Conservation (phyloP, 2,797 vertebrate species). For the Squalus acanthias region DNA sequence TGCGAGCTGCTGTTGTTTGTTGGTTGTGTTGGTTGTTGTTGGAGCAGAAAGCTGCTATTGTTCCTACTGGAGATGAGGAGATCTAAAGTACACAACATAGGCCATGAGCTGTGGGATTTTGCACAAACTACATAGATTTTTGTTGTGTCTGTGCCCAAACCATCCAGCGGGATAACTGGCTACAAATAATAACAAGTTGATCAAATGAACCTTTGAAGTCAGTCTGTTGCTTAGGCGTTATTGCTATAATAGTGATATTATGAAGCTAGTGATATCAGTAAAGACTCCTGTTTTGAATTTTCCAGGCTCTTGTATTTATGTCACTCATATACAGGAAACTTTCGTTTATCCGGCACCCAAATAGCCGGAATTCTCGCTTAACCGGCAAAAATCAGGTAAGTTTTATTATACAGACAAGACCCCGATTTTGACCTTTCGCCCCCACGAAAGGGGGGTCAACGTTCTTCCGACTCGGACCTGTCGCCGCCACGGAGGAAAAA, state of each 20-base stretch:
- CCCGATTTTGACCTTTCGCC: too few species aligned
- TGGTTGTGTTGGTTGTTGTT: background rate
- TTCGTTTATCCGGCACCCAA: too few species aligned
- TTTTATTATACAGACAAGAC: too few species aligned
- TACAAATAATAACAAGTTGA: background rate
- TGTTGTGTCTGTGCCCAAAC: background rate
- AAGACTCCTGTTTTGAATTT: background rate
- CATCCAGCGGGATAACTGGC: background rate
- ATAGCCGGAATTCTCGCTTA: too few species aligned
- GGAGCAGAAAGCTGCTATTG: background rate
- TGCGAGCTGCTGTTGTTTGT: background rate
- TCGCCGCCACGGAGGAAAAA: too few species aligned
- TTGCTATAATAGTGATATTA: background rate
- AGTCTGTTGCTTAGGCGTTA: background rate
- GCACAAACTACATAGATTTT: background rate
- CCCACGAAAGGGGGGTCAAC: too few species aligned
- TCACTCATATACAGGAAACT: background rate
- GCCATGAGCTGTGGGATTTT: background rate
- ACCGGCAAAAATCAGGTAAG: too few species aligned
- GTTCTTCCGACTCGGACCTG: too few species aligned
- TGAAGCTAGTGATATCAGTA: background rate
- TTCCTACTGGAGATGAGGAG: background rate
- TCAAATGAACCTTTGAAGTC: background rate
- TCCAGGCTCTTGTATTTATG: background rate
- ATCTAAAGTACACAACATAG: background rate